phyloP scores from a whole-genome alignment of 2,113 vertebrate genomes.

The Maccullochella peelii region DNA sequence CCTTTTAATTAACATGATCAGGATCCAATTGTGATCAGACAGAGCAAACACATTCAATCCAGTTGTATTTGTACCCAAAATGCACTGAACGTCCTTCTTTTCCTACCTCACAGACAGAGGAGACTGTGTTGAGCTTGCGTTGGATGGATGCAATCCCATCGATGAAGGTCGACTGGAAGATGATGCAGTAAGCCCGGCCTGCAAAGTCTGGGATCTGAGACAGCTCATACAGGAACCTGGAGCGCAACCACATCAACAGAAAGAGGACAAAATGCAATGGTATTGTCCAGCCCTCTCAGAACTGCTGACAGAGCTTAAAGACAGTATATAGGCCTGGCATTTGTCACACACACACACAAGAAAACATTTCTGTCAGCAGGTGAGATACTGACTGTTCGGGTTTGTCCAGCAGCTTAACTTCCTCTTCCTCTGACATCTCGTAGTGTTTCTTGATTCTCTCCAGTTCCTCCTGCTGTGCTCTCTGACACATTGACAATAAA shows the following conservation, averaged over 20 bases:
- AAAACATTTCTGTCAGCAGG: slow-evolving; percentile 6
- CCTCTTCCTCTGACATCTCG: slow-evolving; percentile 90
- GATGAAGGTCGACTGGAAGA: slow-evolving; percentile 91
- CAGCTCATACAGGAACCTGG: slow-evolving; percentile 95
- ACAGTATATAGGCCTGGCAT: background rate
- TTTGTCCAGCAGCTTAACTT: slow-evolving; percentile 94
- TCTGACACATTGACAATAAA: slow-evolving; percentile 79
- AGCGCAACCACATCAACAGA: slow-evolving; percentile 16
- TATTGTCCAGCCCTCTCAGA: background rate
- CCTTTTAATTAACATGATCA: background rate
- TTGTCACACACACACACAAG: background rate
- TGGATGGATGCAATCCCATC: slow-evolving; percentile 88
- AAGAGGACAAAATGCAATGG: background rate
- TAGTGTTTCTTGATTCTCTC: slow-evolving; percentile 92
- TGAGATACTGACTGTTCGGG: slow-evolving; percentile 93
- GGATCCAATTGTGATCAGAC: background rate
- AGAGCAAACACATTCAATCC: background rate
- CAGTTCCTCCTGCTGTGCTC: slow-evolving; percentile 94
- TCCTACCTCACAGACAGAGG: slow-evolving; percentile 88
- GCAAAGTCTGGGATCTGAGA: slow-evolving; percentile 95
- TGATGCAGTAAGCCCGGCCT: slow-evolving; percentile 91
- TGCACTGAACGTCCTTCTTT: background rate
- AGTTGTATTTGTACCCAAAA: background rate
- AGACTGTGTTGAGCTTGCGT: slow-evolving; percentile 89
- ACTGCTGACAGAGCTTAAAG: background rate